Evolutionary conservation across 2,797 vertebrate genomes (phyloP), one percentile per base, ranked within the genome.

Genomic region (Phoxinus dragarum): DNA sequence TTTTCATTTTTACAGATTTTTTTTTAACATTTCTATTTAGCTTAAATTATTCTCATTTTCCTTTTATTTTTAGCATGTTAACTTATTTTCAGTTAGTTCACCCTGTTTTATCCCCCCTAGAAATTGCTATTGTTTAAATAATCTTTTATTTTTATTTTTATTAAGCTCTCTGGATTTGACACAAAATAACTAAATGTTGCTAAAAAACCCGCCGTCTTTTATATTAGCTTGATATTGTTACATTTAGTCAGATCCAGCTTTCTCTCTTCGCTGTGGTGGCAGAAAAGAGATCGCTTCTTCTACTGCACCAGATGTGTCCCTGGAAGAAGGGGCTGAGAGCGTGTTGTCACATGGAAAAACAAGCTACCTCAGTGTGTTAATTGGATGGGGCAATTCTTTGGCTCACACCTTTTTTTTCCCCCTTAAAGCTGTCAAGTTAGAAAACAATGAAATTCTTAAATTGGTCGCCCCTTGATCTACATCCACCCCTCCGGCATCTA

Each of bases 301-400:
- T 83, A 42, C 76, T 71, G 86, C 91, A 91, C 92, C 92, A 92
- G 84, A 89, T 85, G 82, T 81, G 87, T 93, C 88, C 83, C 81
- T 82, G 88, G 89, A 93, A 90, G 87, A 92, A 88, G 90, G 80
- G 88, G 85, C 90, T 92, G 91, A 91, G 75, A 79, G 86, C 80
- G 68, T 89, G 86, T 89, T 92, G 93, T 93, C 92, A 91, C 81
- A 85, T 90, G 89, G 91, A 89, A 91, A 92, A 92, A 91, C 88
- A 89, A 92, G 88, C 93, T 93, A 91, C 92, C 93, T 90, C 21
- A 64, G 42, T 34, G 92, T 94, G 94, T 94, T 95, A 95, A 95
- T 94, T 95, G 94, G 94, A 94, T 92, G 84, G 90, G 92, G 92
- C 94, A 93, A 92, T 91, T 93, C 92, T 92, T 93, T 94, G 92